Conservation (phyloP, 30 jellyfish, hydroid and myxozoan genomes). For the Aurelia sp. region DNA sequence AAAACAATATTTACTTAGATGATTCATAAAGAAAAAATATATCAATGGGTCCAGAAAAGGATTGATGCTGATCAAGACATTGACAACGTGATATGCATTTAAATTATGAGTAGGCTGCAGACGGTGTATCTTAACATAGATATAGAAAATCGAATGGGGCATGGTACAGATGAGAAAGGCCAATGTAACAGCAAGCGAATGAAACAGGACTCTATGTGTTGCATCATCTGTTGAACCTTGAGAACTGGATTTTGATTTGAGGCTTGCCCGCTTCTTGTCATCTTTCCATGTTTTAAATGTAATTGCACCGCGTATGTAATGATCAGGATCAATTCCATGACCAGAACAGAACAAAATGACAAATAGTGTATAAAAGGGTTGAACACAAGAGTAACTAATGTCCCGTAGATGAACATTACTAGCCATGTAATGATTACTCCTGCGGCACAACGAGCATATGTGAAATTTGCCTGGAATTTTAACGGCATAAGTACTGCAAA, state of each 20-base stretch:
- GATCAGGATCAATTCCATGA: neutral
- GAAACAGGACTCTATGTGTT: neutral
- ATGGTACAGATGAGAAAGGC: conserved; percentile 28
- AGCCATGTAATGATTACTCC: neutral
- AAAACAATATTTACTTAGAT: neutral
- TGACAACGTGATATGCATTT: neutral
- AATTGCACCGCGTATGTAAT: conserved; percentile 31
- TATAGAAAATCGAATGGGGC: conserved; percentile 37
- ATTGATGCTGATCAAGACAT: conserved; percentile 21
- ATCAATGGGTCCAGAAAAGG: conserved; percentile 25
- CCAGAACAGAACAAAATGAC: neutral
- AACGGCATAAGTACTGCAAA: conserved; percentile 33
- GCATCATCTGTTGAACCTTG: neutral
- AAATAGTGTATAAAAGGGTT: neutral
- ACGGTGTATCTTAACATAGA: neutral
- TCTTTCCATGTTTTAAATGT: conserved; percentile 2
- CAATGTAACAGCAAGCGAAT: conserved; percentile 26
- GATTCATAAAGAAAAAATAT: conserved; percentile 1
- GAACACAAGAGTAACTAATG: conserved; percentile 4
- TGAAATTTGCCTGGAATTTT: conserved; percentile 2
- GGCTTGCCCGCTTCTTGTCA: neutral
- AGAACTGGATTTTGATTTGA: too few relatives aligned
- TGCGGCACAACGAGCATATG: conserved; percentile 3
- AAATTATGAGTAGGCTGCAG: too few relatives aligned
- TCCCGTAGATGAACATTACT: conserved; percentile 2